A percentile compares a stretch with the other conserved stretches of the same genome.
Conservation (phyloP, 1,140 invertebrate genomes). For the Mesaphorura yosii region DNA sequence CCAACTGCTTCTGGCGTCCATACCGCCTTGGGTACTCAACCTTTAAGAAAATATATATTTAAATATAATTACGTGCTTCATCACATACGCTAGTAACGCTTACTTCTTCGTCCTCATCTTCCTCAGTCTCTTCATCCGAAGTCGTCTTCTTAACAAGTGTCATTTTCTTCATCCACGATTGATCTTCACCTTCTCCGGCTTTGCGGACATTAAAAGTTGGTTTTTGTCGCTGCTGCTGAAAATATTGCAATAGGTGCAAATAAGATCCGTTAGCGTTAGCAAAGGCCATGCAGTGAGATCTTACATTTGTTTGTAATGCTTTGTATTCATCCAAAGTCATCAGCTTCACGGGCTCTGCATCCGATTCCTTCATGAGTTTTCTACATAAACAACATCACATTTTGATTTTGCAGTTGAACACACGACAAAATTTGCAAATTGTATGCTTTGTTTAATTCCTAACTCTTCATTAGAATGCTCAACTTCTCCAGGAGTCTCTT, state of each 20-base stretch:
- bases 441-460: too few species aligned
- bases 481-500: too few species aligned
- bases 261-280: not conserved
- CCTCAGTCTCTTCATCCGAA: slow-evolving; percentile 50
- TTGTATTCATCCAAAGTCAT: slow-evolving; percentile 78
- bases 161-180: slow-evolving; percentile 84
- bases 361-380: too few species aligned
- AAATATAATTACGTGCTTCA: too few species aligned
- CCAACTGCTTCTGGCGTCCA: slow-evolving; percentile 69
- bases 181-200: slow-evolving; percentile 82
- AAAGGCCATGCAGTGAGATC: not conserved
- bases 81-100: too few species aligned
- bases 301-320: slow-evolving; percentile 53
- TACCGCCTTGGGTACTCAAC: slow-evolving; percentile 78
- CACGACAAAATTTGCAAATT: too few species aligned
- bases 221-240: slow-evolving; percentile 49
- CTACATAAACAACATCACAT: too few species aligned
- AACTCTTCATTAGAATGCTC: too few species aligned
- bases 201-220: slow-evolving; percentile 81
- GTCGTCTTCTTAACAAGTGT: slow-evolving; percentile 70
- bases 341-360: slow-evolving; percentile 43
- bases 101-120: slow-evolving; percentile 50
- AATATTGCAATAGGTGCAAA: not conserved
- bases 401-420: too few species aligned
- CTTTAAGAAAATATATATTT: too few species aligned